Evolutionary conservation across 2,797 vertebrate species (phyloP), one percentile per base, ranked within the genome.

Genomic region (Fistularia tabacaria): DNA sequence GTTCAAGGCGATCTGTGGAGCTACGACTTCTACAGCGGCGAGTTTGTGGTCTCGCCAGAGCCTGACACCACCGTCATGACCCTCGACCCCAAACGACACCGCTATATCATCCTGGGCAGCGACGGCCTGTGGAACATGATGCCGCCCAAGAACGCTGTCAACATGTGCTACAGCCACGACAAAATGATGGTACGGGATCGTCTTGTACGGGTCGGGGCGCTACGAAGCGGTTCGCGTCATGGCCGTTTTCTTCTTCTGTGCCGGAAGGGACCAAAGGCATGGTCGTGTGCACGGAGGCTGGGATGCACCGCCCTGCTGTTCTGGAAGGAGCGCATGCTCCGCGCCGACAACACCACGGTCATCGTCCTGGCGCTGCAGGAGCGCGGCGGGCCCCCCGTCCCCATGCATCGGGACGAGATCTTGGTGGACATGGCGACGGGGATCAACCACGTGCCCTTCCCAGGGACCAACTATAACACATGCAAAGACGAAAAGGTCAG

Each of bases 41-140:
- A 98, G 60, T 99, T 99, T 86, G 94, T 99, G 7, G 97, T 99
- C 51, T 99, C 97, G 8, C 97, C 97, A 0, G 97, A 98, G 72
- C 97, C 97, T 0, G 97, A 99, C 62, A 98, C 94, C 14, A 95
- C 94, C 0, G 93, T 99, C 54, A 94, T 98, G 79, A 96, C 92
- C 10, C 91, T 99, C 0, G 95, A 98, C 66, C 93, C 95, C 36
- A 93, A 91, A 71, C 91, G 89, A 46, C 96, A 98, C 86, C 94
- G 90, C 58, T 98, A 96, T 68, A 93, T 99, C 74, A 96, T 99
- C 70, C 90, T 99, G 14, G 97, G 95, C 64, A 98, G 95, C 1
- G 97, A 99, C 7, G 97, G 97, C 0, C 88, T 99, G n/a, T 99
- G 97, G 97, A 99, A 99, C 77, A 98, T 99, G 95, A 95, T 99